Base-by-base conservation (phyloP, 2,113 vertebrate genomes). In the Tenrec ecaudatus region DNA sequence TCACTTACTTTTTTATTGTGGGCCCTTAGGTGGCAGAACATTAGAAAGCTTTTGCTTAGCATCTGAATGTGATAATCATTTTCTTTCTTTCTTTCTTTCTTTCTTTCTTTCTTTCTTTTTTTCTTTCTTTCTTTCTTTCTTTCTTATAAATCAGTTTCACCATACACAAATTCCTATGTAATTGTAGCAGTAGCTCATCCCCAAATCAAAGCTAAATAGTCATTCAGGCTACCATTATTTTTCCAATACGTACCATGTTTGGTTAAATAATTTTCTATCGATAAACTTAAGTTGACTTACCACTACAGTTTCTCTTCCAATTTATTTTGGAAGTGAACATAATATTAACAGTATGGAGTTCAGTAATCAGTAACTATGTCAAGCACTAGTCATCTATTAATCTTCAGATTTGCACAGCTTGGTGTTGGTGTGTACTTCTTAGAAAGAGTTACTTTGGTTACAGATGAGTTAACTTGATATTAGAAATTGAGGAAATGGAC, bases 381-480 rank as follows among this genome's bases (percentile, higher is more conserved):
- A 75, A 90, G 76, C 7, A 93, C 4, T 9, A 93, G 23, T 29
- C 58, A 62, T 92, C 23, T 78, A 2, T 89, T 60, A 62, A 31
- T 1, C 25, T 31, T 88, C 58, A 47, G 1, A 92, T 68, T 82
- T 71, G 68, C 31, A 7, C 58, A 57, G 76, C 11, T 36, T 94
- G 27, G 10, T 84, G 20, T 36, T 94, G 27, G 14, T 84, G 20
- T 94, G 47, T 69, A 33, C 20, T 82, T 71, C 87, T 76, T 90
- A 33, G 78, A 80, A 81, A 85, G 23, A 53, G 3, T 85, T 19
- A 2, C 36, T 85, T 66, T 86, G 3, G 43, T 57, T 90, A 88
- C 31, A 66, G 3, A 79, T 23, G 12, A 86, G 19, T 80, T 29
- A 4, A 87, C 22, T 91, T 88, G 62, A 71, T 88, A 90, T 94